phyloP scores from a whole-genome alignment of 2,888 invertebrate genomes.

The Chaetogeoica ovagalla region DNA sequence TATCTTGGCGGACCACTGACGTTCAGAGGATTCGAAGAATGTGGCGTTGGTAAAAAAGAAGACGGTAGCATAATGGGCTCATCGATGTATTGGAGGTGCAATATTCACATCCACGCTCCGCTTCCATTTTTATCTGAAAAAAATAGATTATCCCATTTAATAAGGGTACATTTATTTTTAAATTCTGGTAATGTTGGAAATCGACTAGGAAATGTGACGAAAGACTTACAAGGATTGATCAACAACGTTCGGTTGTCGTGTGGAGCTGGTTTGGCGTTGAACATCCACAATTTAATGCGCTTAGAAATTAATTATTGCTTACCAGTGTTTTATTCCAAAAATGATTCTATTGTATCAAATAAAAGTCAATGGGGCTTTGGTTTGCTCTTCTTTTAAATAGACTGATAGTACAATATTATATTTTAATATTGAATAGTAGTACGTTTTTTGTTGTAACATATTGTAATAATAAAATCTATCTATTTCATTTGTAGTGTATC shows the following conservation, averaged over 20 bases:
- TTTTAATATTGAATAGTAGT: conserved; percentile 13
- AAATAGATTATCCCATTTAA: conserved; percentile 79
- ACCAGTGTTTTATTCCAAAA: conserved; percentile 70
- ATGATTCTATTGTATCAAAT: conserved; percentile 62
- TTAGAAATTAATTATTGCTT: conserved; percentile 93
- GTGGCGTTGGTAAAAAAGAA: conserved; percentile 83
- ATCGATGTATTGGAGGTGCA: conserved; percentile 82
- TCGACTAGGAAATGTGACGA: conserved; percentile 61
- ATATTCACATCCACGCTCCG: conserved; percentile 85
- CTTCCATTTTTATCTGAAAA: conserved; percentile 82
- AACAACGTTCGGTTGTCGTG: conserved; percentile 71
- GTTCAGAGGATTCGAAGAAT: conserved; percentile 82
- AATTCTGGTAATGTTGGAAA: conserved; percentile 81
- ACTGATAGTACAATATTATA: conserved; percentile 22
- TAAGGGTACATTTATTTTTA: conserved; percentile 86
- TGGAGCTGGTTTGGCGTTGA: conserved; percentile 83
- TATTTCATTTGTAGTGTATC: conserved; percentile 34
- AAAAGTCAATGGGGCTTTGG: conserved; percentile 50
- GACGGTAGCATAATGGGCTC: conserved; percentile 78
- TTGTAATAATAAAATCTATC: neutral
- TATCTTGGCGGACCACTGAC: conserved; percentile 88
- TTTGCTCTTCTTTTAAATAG: conserved; percentile 40
- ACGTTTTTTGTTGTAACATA: conserved; percentile 17
- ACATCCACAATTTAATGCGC: conserved; percentile 81
- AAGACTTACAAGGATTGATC: conserved; percentile 61